Evolutionary conservation across 2,797 vertebrate genomes (phyloP).

Genomic region (Anas acuta): DNA sequence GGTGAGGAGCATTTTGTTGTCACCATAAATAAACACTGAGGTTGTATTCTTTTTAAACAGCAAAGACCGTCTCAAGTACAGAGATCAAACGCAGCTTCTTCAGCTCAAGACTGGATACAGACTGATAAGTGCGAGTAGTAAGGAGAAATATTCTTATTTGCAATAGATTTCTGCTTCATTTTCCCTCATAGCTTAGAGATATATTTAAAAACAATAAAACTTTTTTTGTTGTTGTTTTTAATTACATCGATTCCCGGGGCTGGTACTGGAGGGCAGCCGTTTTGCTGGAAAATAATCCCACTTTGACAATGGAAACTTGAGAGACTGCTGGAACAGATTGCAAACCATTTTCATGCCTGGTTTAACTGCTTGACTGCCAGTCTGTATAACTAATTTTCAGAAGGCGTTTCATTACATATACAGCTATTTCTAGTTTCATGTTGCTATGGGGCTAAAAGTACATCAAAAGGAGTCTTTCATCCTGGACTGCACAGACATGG

Average conservation of each 20-base stretch:
- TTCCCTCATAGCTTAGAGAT: background rate
- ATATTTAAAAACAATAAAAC: slow-evolving; percentile 17
- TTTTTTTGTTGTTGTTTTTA: slow-evolving; percentile 12
- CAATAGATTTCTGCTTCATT: background rate
- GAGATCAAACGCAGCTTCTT: background rate
- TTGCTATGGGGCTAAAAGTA: background rate
- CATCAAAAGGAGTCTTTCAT: background rate
- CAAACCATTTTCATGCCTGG: slow-evolving; percentile 22
- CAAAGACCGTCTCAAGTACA: background rate
- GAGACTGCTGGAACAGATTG: slow-evolving; percentile 55
- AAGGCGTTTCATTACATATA: background rate
- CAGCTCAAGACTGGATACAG: background rate
- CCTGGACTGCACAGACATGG: background rate
- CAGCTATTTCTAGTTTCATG: background rate
- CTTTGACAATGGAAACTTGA: slow-evolving; percentile 21
- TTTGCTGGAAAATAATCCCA: slow-evolving; percentile 25
- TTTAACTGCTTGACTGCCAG: slow-evolving; percentile 65
- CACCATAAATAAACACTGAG: background rate
- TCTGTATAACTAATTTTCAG: slow-evolving; percentile 7
- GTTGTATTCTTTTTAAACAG: background rate
- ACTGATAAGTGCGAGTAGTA: background rate
- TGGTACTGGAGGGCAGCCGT: background rate
- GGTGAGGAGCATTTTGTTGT: background rate
- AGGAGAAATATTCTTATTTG: background rate
- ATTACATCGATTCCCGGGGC: slow-evolving; percentile 27